Evolutionary conservation across 1,140 invertebrate genomes (phyloP).

Genomic region (Cephus cinctus): DNA sequence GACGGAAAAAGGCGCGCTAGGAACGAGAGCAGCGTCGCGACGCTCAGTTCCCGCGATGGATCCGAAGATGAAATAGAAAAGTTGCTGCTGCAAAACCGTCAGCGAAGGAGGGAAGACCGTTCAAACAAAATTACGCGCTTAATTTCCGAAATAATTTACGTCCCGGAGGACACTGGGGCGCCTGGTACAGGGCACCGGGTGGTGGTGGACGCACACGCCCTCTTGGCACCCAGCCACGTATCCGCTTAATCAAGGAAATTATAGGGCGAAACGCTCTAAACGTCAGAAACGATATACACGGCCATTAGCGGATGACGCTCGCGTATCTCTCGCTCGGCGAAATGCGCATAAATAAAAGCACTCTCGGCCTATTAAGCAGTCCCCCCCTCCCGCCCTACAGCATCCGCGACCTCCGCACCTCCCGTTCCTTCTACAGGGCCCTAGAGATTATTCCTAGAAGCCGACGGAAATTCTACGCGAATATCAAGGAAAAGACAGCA

Average conservation of each 20-base stretch:
- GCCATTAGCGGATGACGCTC: constrained; percentile 28
- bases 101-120: too few species aligned
- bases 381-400: neutral
- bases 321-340: constrained; percentile 22
- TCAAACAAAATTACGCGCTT: constrained; percentile 32
- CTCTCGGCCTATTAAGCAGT: too few species aligned
- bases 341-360: constrained; percentile 25
- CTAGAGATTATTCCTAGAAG: too few species aligned
- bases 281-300: constrained; percentile 15
- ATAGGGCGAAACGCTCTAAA: constrained; percentile 35
- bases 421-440: too few species aligned
- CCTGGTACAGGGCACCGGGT: neutral
- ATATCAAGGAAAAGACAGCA: too few species aligned
- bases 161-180: constrained; percentile 25
- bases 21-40: too few species aligned
- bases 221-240: constrained; percentile 35
- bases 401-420: too few species aligned
- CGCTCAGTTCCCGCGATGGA: too few species aligned
- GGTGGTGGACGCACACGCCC: neutral
- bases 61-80: too few species aligned
- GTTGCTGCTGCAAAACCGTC: too few species aligned
- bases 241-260: constrained; percentile 41
- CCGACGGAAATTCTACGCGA: too few species aligned
- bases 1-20: neutral
- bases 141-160: constrained; percentile 38